Conservation (phyloP, 2,888 invertebrate genomes). For the Tetranychus piercei region DNA sequence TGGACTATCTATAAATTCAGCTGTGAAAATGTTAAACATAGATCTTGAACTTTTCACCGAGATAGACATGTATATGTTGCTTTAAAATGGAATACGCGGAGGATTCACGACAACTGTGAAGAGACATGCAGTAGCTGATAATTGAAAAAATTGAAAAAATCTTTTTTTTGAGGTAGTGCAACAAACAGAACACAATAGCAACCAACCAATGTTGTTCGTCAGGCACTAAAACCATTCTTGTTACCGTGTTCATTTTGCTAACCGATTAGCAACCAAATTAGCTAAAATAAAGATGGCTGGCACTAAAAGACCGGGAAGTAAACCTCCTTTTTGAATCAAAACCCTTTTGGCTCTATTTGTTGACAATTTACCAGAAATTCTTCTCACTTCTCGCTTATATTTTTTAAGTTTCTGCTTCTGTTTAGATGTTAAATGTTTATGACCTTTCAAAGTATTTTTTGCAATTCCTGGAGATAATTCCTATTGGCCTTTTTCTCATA, state of each 20-base stretch:
- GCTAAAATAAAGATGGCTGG: neutral
- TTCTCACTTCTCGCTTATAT: neutral
- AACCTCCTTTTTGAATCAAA: neutral
- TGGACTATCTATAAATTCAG: no score
- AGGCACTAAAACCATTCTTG: neutral
- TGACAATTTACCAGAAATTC: neutral
- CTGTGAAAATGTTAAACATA: no score
- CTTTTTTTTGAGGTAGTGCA: no score
- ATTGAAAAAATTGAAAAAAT: neutral
- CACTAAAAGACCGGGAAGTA: neutral
- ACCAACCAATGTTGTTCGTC: neutral
- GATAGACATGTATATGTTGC: neutral
- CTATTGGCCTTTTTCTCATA: neutral
- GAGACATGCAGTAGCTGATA: conserved; percentile 12
- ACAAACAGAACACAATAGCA: no score
- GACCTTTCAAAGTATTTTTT: neutral
- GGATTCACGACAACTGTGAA: neutral
- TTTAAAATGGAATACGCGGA: neutral
- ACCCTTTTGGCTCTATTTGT: neutral
- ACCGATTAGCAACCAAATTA: neutral
- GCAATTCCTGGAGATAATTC: no score
- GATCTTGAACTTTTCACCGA: neutral
- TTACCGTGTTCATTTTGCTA: neutral
- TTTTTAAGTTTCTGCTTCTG: neutral
- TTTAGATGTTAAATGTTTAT: neutral